Evolutionary conservation across 2,113 vertebrate species (phyloP), one percentile per base, ranked within the genome.

Genomic region (Athene cunicularia): DNA sequence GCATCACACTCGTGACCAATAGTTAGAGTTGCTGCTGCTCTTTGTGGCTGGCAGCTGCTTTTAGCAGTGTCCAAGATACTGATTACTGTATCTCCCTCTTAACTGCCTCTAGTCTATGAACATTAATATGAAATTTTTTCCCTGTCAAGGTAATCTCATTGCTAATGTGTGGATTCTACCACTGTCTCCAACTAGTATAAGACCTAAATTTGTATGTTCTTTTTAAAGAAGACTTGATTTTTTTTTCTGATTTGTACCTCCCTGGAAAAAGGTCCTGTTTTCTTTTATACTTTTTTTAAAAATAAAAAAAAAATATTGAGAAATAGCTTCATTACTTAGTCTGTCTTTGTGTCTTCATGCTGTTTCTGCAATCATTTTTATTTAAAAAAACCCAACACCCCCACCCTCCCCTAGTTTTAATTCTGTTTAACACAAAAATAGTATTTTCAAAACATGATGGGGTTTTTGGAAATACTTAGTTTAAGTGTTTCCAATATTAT

Each of bases 231-330:
- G 76, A 85, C 27, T 45, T 94, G 45, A 83, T 93, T 60, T 53
- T 35, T 14, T 3, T 8, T 12, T 11, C 43, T 2, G 16, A 85
- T 92, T 95, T 89, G 16, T 88, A 95, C 35, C 43, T 68, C 16
- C 64, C 80, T 70, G n/a, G 49, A 47, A 84, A 58, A 80, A 62
- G 13, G 33, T 66, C 47, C 53, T 39, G 11, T 56, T 91, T 92
- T 94, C 81, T 96, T 97, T 96, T 95, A 60, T 96, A 96, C 71
- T 58, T 97, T 96, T 96, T 95, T 28, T 21, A 55, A 88, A 82
- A 66, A 90, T 62, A 17, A 32, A 55, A n/a, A 70, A 64, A 60
- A 84, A 53, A 21, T 41, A 33, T 4, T 27, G 41, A 90, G 14
- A 74, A 95, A 89, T 52, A 63, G 32, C 56, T 68, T 73, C 33